These are phyloP conservation scores for Drosophila fuyamai DNA, from an alignment of 1,140 invertebrate species.

Conservation along the genomic window DNA sequence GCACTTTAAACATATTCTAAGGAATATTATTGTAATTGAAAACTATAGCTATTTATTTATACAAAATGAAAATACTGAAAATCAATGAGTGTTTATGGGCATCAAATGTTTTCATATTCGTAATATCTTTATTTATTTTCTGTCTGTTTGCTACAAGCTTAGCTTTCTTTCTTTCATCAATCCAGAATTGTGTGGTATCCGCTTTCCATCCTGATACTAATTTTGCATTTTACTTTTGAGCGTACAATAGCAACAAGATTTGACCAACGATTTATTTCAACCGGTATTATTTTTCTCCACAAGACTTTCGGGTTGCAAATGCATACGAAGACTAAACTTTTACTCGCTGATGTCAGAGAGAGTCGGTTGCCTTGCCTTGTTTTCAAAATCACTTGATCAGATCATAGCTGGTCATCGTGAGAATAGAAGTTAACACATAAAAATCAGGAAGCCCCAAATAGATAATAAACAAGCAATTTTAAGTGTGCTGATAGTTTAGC, in stretches of 20 bases:
- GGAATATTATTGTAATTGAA: background rate
- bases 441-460: no score
- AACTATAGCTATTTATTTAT: background rate
- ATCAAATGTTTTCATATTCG: background rate
- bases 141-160: background rate
- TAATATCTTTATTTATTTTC: background rate
- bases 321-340: constrained; percentile 1
- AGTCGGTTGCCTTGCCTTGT: background rate
- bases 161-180: background rate
- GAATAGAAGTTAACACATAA: background rate
- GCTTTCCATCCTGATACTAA: background rate
- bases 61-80: background rate
- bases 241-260: constrained; percentile 80
- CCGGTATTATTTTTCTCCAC: background rate
- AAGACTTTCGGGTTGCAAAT: background rate
- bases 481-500: no score
- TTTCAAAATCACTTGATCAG: background rate
- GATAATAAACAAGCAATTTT: no score
- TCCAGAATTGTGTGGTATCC: background rate
- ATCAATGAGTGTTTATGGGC: background rate
- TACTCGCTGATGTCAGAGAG: background rate
- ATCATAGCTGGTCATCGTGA: background rate
- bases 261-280: constrained; percentile 40
- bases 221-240: background rate
- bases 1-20: background rate